These are phyloP conservation scores for Dromococcyx pavoninus DNA, from an alignment of 2,797 vertebrate species.

Conservation along the genomic window DNA sequence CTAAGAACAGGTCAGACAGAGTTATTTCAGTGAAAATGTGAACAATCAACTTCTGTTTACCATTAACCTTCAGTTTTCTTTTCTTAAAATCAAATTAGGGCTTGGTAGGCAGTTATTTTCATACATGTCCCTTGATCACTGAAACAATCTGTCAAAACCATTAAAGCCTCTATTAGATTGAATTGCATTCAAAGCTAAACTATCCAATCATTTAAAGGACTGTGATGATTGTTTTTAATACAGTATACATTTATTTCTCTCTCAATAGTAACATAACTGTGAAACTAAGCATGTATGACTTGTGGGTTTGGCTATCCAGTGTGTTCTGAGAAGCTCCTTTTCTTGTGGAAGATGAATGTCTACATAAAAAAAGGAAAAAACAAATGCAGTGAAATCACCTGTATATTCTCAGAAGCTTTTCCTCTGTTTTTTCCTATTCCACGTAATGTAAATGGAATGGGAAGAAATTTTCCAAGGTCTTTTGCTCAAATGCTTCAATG, in stretches of 20 bases:
- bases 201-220: conserved; percentile 65
- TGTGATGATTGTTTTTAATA: conserved; percentile 77
- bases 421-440: not conserved
- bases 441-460: not conserved
- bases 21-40: conserved; percentile 59
- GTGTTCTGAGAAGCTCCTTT: conserved; percentile 28
- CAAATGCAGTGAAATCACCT: conserved; percentile 22
- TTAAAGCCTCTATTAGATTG: conserved; percentile 86
- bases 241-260: conserved; percentile 75
- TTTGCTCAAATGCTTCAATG: not conserved
- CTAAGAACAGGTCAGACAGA: conserved; percentile 65
- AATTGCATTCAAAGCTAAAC: conserved; percentile 76
- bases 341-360: conserved; percentile 26
- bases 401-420: conserved; percentile 15
- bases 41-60: conserved; percentile 81
- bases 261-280: conserved; percentile 66
- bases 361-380: not conserved
- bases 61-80: conserved; percentile 75
- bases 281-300: conserved; percentile 75
- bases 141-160: conserved; percentile 86
- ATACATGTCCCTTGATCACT: conserved; percentile 87
- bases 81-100: conserved; percentile 91
- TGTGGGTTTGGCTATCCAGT: conserved; percentile 51
- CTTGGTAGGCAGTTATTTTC: conserved; percentile 84
- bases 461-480: not conserved